Evolutionary conservation across 2,113 vertebrate species (phyloP), one percentile per base, ranked within the genome.

Genomic region (Columbina picui): DNA sequence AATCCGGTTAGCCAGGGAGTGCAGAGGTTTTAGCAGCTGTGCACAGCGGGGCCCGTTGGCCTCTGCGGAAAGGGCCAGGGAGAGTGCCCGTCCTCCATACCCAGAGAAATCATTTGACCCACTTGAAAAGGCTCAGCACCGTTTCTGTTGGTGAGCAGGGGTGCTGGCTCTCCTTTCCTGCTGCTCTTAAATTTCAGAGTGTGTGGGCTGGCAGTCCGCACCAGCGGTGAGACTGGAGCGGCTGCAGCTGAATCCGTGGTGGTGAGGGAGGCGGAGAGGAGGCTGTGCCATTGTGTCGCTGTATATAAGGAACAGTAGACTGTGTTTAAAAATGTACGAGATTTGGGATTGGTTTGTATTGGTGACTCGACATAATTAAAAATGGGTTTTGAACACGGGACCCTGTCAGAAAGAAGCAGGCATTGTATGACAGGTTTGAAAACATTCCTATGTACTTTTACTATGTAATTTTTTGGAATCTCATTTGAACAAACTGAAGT

Each of bases 21-120:
- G 2, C 70, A 23, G 87, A 75, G 39, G 3, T 64, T 41, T 56
- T 68, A 10, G 30, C 67, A 82, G 67, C 63, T 26, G 1, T 14
- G 57, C 36, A 2, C 25, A 7, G 74, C 0, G n/a, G 39, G 45
- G 45, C 45, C 41, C 21, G 0, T 29, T 2, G 2, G 4, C 52
- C 49, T 45, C 36, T 29, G 27, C 1, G 2, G 67, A 29, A 47
- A 10, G 57, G 39, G 60, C 10, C 30, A 3, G 87, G 43, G 4
- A 57, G 13, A 74, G 29, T 29, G 68, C 20, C 29, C 41, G 19
- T 84, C 79, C 36, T 59, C 17, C 15, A 4, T 13, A 26, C 22
- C 18, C 50, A 16, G 38, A 60, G 60, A 64, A 82, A 20, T 60
- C 59, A 41, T 39, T 2, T 60, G 43, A 39, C 8, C 8, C 30